phyloP scores from a whole-genome alignment of 2,888 invertebrate genomes.

The Pasiphila rectangulata region DNA sequence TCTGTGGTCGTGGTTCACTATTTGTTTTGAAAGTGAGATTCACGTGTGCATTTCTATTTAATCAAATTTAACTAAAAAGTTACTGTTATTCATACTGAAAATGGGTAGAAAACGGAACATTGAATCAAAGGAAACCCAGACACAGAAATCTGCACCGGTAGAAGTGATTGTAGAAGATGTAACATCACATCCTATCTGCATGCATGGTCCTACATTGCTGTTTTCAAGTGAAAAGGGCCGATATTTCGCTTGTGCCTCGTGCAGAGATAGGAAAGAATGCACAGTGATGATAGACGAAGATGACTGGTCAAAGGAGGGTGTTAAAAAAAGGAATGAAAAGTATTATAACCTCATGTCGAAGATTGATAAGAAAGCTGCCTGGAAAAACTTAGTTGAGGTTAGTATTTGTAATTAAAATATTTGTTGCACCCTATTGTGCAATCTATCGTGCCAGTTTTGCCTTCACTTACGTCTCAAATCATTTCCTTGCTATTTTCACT shows the following conservation, averaged over 20 bases:
- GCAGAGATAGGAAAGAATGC: slow-evolving; percentile 89
- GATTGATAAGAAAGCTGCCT: slow-evolving; percentile 78
- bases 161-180: slow-evolving; percentile 81
- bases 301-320: slow-evolving; percentile 75
- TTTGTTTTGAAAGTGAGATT: slow-evolving; percentile 10
- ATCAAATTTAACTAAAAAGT: too few species aligned
- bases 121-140: slow-evolving; percentile 36
- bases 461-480: too few species aligned
- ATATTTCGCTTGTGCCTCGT: slow-evolving; percentile 92
- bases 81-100: slow-evolving; percentile 10
- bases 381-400: slow-evolving; percentile 76
- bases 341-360: slow-evolving; percentile 68
- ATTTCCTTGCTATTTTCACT: too few species aligned
- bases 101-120: slow-evolving; percentile 67
- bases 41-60: slow-evolving; percentile 7
- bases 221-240: slow-evolving; percentile 82
- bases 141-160: slow-evolving; percentile 52
- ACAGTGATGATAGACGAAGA: slow-evolving; percentile 83
- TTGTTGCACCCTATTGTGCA: too few species aligned
- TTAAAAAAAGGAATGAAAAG: slow-evolving; percentile 69
- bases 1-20: too few species aligned
- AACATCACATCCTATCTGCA: slow-evolving; percentile 84
- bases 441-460: too few species aligned
- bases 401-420: slow-evolving; percentile 20
- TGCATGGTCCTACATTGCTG: slow-evolving; percentile 88